Evolutionary conservation across 2,113 vertebrate genomes (phyloP), one percentile per base, ranked within the genome.

Genomic region (Syngnathoides biaculeatus): DNA sequence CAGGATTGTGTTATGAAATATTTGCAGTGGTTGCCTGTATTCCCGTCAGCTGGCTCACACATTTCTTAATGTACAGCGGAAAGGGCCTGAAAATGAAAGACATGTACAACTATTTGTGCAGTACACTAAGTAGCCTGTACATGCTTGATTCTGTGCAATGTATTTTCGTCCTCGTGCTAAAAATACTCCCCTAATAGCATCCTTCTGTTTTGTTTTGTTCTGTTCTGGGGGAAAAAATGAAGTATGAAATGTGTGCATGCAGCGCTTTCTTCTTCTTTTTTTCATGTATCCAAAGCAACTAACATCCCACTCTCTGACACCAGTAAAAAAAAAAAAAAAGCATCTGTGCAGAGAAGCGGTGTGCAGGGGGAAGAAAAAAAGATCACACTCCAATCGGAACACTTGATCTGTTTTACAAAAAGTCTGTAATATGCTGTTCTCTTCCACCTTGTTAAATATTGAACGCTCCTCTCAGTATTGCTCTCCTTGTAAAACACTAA

Each of bases 281-380:
- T 57, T 60, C 65, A 70, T 30, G 75, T 87, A 84, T 89, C 85
- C 84, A 79, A 82, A 86, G 84, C 79, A 76, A 86, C 82, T 56
- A 64, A 68, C 80, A 77, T 85, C 77, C 84, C 77, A 74, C 87
- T 79, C 84, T 71, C 72, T 82, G 81, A 74, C 52, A 59, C 77
- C 68, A 75, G 11, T 55, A 8, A 74, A 64, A 70, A 68, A 2
- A 20, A 5, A 22, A 52, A 50, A 73, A 83, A 80, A 78, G 85
- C 73, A 77, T 78, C 72, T 83, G 75, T 79, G 69, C 52, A 64
- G 67, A 74, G 43, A 65, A 26, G 64, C 14, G 56, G 71, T 76
- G 79, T 83, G 74, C 71, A 59, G 71, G 6, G 30, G 6, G 6
- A 35, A 35, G 1, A 1, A 35, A 39, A 39, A 66, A 77, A 22